Conservation (phyloP, 2,797 vertebrate genomes). For the Selene dorsalis region DNA sequence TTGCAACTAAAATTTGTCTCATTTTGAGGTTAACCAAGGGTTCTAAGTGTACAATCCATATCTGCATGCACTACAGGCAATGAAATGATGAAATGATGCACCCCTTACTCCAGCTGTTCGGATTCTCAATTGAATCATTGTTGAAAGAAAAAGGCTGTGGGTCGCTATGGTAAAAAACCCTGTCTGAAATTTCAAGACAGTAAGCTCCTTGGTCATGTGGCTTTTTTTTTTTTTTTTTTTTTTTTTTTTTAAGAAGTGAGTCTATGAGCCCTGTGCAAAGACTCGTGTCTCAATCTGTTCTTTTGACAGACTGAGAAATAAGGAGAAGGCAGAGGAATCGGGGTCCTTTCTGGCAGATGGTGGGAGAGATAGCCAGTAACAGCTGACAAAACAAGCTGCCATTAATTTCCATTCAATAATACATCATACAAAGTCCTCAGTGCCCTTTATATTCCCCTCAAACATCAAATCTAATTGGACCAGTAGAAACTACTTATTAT, state of each 20-base stretch:
- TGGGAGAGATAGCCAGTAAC: slow-evolving; percentile 64
- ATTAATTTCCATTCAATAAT: slow-evolving; percentile 74
- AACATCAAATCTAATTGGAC: slow-evolving; percentile 75
- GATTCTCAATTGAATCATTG: slow-evolving; percentile 14
- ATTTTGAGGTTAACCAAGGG: neutral
- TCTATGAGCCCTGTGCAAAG: slow-evolving; percentile 29
- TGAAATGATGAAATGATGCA: neutral
- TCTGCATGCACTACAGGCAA: neutral
- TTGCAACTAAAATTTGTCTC: neutral
- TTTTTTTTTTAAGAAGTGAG: slow-evolving; percentile 35
- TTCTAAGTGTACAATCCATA: neutral
- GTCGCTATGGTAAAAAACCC: slow-evolving; percentile 22
- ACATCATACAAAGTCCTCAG: slow-evolving; percentile 65
- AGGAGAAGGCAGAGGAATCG: slow-evolving; percentile 25
- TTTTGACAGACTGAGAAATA: slow-evolving; percentile 43
- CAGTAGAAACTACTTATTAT: slow-evolving; percentile 64
- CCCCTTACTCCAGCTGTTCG: neutral
- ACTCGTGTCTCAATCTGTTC: slow-evolving; percentile 55
- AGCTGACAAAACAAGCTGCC: slow-evolving; percentile 72
- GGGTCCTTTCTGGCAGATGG: slow-evolving; percentile 72
- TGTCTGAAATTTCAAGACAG: slow-evolving; percentile 31
- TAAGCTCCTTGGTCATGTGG: slow-evolving; percentile 4
- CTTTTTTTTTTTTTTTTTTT: too few species aligned
- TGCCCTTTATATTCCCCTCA: slow-evolving; percentile 62
- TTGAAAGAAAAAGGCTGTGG: slow-evolving; percentile 25